Conservation (phyloP, 2,888 invertebrate genomes). For the Belgica antarctica region DNA sequence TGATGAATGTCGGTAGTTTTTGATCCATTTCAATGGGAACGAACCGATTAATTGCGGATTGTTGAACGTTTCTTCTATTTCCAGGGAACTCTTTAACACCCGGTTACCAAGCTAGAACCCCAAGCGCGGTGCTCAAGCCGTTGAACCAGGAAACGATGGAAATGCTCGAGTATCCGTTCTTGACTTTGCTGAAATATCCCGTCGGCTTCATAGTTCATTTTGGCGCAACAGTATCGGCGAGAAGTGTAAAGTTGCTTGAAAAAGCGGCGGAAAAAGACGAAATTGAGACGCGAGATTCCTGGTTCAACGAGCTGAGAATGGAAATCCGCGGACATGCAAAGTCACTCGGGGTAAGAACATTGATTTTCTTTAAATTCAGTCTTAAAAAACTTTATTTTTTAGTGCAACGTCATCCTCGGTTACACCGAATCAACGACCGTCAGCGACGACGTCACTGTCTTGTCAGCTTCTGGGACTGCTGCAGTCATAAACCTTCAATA, state of each 20-base stretch:
- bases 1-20: slow-evolving; percentile 45
- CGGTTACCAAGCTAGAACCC: slow-evolving; percentile 61
- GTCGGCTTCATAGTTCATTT: slow-evolving; percentile 83
- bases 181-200: slow-evolving; percentile 89
- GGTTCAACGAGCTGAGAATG: slow-evolving; percentile 96
- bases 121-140: slow-evolving; percentile 62
- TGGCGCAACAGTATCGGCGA: slow-evolving; percentile 83
- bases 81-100: slow-evolving; percentile 74
- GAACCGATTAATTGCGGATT: too few species aligned
- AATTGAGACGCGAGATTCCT: slow-evolving; percentile 85
- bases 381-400: too few species aligned
- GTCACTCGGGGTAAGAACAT: too few species aligned
- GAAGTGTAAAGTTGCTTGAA: slow-evolving; percentile 79
- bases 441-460: slow-evolving; percentile 92
- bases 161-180: slow-evolving; percentile 91
- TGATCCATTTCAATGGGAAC: slow-evolving; percentile 40
- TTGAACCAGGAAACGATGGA: slow-evolving; percentile 78
- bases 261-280: slow-evolving; percentile 81
- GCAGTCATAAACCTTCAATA: slow-evolving; percentile 71
- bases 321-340: slow-evolving; percentile 93
- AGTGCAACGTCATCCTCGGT: slow-evolving; percentile 91
- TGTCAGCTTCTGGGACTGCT: slow-evolving; percentile 92
- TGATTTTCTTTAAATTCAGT: too few species aligned
- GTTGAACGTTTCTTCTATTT: not conserved
- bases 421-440: slow-evolving; percentile 91